Conservation (phyloP, 2,888 invertebrate species). For the Tethea ocularis region DNA sequence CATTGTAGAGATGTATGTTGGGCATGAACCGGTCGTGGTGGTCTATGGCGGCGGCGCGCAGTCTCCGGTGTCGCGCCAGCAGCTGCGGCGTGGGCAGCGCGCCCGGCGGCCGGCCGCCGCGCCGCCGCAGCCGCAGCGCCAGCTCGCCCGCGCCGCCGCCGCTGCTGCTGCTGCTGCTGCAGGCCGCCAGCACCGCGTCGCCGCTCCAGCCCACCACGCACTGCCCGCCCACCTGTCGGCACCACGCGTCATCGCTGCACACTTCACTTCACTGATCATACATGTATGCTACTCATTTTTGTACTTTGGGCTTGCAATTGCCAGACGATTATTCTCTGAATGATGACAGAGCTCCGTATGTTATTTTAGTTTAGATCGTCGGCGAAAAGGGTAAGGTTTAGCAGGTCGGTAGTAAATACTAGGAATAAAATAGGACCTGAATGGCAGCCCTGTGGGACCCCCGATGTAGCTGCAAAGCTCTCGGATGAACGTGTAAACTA, state of each 20-base stretch:
- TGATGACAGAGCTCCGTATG: too few relatives aligned
- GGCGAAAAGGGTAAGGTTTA: background rate
- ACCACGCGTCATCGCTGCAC: too few relatives aligned
- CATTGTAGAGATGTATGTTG: slow-evolving; percentile 17
- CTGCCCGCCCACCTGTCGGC: slow-evolving; percentile 57
- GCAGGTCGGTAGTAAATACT: too few relatives aligned
- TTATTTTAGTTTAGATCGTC: too few relatives aligned
- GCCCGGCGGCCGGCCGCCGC: slow-evolving; percentile 41
- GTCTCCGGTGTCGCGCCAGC: slow-evolving; percentile 20
- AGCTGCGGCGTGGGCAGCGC: slow-evolving; percentile 37
- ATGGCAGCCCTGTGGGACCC: too few relatives aligned
- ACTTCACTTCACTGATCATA: too few relatives aligned
- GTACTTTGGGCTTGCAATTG: too few relatives aligned
- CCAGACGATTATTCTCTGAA: too few relatives aligned
- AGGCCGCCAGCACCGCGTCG: slow-evolving; percentile 44
- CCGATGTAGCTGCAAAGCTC: too few relatives aligned
- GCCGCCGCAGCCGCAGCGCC: slow-evolving; percentile 48
- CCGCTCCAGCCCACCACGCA: slow-evolving; percentile 71
- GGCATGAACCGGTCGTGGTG: slow-evolving; percentile 17
- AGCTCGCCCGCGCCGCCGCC: slow-evolving; percentile 39
- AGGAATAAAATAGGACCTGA: too few relatives aligned
- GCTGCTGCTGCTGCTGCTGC: slow-evolving; percentile 35
- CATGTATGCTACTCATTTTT: too few relatives aligned
- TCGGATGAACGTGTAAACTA: too few relatives aligned
- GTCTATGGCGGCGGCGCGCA: slow-evolving; percentile 12